A percentile compares a stretch with the other conserved stretches of the same genome.
Evolutionary conservation across 1,140 invertebrate genomes (phyloP).

Genomic region (Pygmarrhopalites habei): DNA sequence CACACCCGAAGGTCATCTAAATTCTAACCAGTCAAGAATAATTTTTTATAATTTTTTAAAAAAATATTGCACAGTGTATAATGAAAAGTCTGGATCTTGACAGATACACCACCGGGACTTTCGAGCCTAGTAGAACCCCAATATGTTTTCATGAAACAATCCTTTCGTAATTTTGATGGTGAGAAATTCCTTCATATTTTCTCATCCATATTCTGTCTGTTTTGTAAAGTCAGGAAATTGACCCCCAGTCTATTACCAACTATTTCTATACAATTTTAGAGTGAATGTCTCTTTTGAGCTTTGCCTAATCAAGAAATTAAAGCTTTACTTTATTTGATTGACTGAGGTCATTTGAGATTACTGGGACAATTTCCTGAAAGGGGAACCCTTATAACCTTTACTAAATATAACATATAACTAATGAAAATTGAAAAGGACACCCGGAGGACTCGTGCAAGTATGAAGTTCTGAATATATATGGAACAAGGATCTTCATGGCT

Average conservation of each 20-base stretch:
- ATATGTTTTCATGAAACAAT: slow-evolving; percentile 12
- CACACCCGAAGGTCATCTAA: slow-evolving; percentile 1
- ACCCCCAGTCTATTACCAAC: too few relatives aligned
- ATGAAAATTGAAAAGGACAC: neutral
- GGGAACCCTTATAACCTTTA: too few relatives aligned
- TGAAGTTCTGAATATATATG: slow-evolving; percentile 7
- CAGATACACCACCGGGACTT: slow-evolving; percentile 2
- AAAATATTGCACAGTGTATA: neutral
- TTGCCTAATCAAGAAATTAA: neutral
- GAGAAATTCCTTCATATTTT: neutral
- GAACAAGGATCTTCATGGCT: slow-evolving; percentile 1
- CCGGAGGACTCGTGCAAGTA: neutral
- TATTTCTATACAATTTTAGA: neutral
- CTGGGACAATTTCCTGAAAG: too few relatives aligned
- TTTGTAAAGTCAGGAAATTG: neutral
- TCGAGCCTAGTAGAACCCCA: neutral
- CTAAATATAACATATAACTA: too few relatives aligned
- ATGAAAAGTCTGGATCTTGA: neutral
- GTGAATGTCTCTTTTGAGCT: neutral
- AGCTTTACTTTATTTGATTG: neutral
- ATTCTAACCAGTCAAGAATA: neutral
- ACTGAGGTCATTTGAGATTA: neutral
- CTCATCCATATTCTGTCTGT: neutral
- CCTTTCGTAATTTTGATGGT: neutral
- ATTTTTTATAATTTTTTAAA: neutral